Conservation (phyloP, 2,888 invertebrate genomes). For the Heliothis peltigera region DNA sequence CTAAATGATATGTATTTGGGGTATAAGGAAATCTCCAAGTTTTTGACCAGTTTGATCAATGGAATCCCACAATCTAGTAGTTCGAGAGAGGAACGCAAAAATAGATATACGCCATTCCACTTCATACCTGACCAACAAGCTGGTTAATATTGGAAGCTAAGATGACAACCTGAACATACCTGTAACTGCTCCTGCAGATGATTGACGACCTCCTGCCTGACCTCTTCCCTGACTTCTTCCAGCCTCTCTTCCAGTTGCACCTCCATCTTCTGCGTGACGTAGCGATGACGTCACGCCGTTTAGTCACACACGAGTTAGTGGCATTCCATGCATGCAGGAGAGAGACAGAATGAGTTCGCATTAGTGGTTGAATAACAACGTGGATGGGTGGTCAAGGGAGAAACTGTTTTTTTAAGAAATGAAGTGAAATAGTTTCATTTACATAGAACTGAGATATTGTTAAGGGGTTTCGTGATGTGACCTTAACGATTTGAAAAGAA, state of each 20-base stretch:
- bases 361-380: conserved; percentile 55
- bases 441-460: background rate
- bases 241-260: conserved; percentile 67
- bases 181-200: conserved; percentile 93
- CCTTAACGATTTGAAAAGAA: background rate
- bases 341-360: conserved; percentile 69
- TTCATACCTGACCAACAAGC: background rate
- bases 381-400: conserved; percentile 21
- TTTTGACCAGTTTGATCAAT: too few species aligned
- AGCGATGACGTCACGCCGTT: conserved; percentile 62
- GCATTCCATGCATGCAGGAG: conserved; percentile 85
- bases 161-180: conserved; percentile 85
- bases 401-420: background rate
- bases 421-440: too few species aligned
- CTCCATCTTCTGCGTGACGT: conserved; percentile 69
- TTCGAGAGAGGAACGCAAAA: too few species aligned
- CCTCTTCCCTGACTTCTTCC: conserved; percentile 83
- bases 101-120: background rate
- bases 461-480: background rate
- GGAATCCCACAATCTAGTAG: too few species aligned
- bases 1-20: background rate
- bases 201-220: conserved; percentile 92
- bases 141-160: background rate
- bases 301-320: conserved; percentile 86
- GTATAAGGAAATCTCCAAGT: too few species aligned